These are phyloP conservation scores for Leuciscus idus DNA, from an alignment of 2,113 vertebrate genomes.

Conservation along the genomic window DNA sequence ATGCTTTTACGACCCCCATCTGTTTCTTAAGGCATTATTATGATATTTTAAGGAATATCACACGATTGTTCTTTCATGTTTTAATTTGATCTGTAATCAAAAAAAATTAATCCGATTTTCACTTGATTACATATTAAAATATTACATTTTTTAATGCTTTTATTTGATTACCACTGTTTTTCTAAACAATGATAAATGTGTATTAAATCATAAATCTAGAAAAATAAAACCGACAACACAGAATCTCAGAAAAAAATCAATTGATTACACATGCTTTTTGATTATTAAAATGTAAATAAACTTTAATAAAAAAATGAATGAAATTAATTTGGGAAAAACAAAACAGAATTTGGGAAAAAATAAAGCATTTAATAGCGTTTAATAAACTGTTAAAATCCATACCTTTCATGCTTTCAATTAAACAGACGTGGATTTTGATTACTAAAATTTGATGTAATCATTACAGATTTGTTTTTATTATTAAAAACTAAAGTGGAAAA, in stretches of 20 bases:
- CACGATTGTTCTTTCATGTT: background rate
- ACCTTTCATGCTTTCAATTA: too few relatives aligned
- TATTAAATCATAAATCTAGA: background rate
- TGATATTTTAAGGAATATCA: background rate
- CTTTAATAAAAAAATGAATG: background rate
- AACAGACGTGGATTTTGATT: background rate
- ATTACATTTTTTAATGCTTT: too few relatives aligned
- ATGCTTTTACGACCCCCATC: background rate
- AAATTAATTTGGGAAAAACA: background rate
- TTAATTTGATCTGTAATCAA: too few relatives aligned
- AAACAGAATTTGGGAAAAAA: background rate
- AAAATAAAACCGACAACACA: background rate
- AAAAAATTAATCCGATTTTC: too few relatives aligned
- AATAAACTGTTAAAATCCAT: background rate
- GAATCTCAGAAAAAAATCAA: background rate
- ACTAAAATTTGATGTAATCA: background rate
- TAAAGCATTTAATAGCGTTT: background rate
- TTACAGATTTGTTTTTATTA: background rate
- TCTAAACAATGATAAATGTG: background rate
- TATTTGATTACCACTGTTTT: too few relatives aligned
- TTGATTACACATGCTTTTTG: background rate
- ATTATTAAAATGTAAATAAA: background rate
- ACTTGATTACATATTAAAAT: too few relatives aligned
- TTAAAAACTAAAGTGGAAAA: background rate
- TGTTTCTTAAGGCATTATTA: too few relatives aligned